Percentiles rank a stretch among this genome's conserved stretches.
phyloP scores from a whole-genome alignment of 2,797 vertebrate species.

The Lagorchestes hirsutus region DNA sequence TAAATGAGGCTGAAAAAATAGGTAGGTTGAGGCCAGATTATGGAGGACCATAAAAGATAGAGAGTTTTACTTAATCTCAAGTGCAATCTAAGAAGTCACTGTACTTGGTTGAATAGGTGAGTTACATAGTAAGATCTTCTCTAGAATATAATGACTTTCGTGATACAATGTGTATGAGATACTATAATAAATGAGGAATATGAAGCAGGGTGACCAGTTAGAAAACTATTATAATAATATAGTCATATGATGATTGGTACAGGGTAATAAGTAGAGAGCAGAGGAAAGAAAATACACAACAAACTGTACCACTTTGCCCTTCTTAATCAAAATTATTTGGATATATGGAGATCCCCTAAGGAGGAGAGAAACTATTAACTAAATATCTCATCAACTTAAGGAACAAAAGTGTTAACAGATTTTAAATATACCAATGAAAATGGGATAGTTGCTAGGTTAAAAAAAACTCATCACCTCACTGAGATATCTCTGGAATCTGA shows the following conservation, averaged over 20 bases:
- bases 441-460: not conserved
- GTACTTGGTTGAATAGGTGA: not conserved
- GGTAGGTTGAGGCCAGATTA: not conserved
- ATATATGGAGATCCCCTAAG: not conserved
- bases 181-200: not conserved
- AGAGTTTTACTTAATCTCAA: not conserved
- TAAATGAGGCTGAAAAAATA: not conserved
- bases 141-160: not conserved
- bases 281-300: not conserved
- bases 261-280: not conserved
- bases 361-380: not conserved
- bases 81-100: not conserved
- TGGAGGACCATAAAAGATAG: not conserved
- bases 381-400: not conserved
- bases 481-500: not conserved
- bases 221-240: not conserved
- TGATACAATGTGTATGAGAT: not conserved
- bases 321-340: not conserved
- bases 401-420: not conserved
- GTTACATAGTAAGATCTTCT: not conserved
- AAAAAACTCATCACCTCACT: not conserved
- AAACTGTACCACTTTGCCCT: not conserved
- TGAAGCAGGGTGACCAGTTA: not conserved
- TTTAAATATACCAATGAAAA: not conserved
- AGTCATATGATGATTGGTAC: not conserved